Conservation (phyloP, 2,888 invertebrate species). For the Desoria tigrina region DNA sequence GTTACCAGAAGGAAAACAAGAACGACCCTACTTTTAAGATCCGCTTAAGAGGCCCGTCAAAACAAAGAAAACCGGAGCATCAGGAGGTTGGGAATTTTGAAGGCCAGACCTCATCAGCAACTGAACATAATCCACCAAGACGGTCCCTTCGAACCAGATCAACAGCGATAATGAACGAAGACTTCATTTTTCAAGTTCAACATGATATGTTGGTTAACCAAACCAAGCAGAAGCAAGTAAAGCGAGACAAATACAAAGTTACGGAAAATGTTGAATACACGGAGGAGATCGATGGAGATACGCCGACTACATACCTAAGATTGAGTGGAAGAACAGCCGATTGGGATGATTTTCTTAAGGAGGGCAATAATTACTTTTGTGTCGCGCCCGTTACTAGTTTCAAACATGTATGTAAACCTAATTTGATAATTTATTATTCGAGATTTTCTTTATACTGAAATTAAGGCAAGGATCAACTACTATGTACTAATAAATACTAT, state of each 20-base stretch:
- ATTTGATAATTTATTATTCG: not conserved
- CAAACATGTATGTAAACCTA: constrained; percentile 26
- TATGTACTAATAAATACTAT: too few relatives aligned
- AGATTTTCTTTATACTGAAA: not conserved
- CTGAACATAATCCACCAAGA: too few relatives aligned
- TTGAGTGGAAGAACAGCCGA: constrained; percentile 31
- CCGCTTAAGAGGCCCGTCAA: too few relatives aligned
- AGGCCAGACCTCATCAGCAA: too few relatives aligned
- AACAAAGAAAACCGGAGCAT: too few relatives aligned
- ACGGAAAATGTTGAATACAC: not conserved
- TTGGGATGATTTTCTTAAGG: constrained; percentile 42
- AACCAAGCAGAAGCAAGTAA: too few relatives aligned
- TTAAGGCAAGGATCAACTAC: not conserved
- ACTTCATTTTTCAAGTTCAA: too few relatives aligned
- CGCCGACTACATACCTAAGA: constrained; percentile 19
- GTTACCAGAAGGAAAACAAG: not conserved
- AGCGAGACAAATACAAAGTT: not conserved
- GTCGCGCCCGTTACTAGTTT: constrained; percentile 40
- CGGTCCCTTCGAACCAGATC: too few relatives aligned
- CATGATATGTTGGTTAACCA: too few relatives aligned
- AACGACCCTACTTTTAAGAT: not conserved
- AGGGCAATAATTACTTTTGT: constrained; percentile 15
- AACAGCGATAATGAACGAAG: too few relatives aligned
- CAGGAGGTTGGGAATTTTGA: too few relatives aligned
- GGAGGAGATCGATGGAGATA: not conserved